Evolutionary conservation across 2,113 vertebrate genomes (phyloP), one percentile per base, ranked within the genome.

Genomic region (Phodopus roborovskii): DNA sequence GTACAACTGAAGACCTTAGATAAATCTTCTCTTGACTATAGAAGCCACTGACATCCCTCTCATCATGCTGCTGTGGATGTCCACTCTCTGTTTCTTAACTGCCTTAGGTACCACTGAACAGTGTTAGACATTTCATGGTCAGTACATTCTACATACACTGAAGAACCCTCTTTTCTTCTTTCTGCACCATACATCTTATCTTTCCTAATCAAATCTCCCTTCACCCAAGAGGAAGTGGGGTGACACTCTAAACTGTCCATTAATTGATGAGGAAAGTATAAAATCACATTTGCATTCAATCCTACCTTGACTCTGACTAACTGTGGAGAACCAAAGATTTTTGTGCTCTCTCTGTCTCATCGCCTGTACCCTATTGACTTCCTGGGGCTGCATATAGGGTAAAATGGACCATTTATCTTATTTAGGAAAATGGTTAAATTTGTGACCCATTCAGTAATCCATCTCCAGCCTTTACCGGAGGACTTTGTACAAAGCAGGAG

Each of bases 91-190:
- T 39, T 70, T 30, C 68, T 89, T 33, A 28, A 13, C 19, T 0
- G 0, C 33, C 22, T 13, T 12, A 39, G 60, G 71, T 24, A 17
- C 36, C 39, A 10, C 5, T 20, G 10, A 36, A 39, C 13, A 48
- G 33, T 19, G 17, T 42, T 62, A 73, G 50, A 30, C 10, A 10
- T 0, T 7, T 30, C n/a, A 19, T 26, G 7, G 13, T 28, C 53
- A 83, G 73, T 5, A 64, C 84, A 92, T 42, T 1, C 33, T 45
- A 24, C 0, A 0, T 0, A n/a, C 5, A 19, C 17, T 2, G 0
- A 10, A 36, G 16, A 6, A 33, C 2, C 5, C 33, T 13, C 26
- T 70, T 87, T 33, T 20, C 26, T 36, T 82, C 26, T 75, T 62
- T 20, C 48, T 48, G 10, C 0, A 36, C 10, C 36, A 16, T 16